A percentile compares a stretch with the other conserved stretches of the same genome.
These are phyloP conservation scores for Adrianichthys oophorus DNA, from an alignment of 2,797 vertebrate species.

Conservation along the genomic window DNA sequence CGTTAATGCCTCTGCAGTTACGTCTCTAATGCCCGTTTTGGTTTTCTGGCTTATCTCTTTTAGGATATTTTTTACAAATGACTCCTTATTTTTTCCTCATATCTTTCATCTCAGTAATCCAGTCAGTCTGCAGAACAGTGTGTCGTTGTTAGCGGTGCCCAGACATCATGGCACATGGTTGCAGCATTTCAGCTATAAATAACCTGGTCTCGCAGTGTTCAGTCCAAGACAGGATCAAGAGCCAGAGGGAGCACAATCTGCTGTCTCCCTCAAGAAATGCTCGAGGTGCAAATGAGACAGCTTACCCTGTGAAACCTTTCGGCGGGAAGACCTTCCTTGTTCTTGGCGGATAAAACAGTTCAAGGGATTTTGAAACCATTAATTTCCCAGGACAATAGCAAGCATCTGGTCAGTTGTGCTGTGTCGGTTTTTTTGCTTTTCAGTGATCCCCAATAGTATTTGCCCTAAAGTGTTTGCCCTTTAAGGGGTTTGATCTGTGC, in stretches of 20 bases:
- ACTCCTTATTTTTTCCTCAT: neutral
- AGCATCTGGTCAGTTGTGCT: conserved; percentile 3
- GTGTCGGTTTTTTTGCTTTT: neutral
- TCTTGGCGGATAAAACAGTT: conserved; percentile 11
- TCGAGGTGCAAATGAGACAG: conserved; percentile 49
- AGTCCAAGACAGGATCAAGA: conserved; percentile 58
- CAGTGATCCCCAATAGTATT: neutral
- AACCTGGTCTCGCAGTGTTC: conserved; percentile 58
- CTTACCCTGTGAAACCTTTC: conserved; percentile 31
- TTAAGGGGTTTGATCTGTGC: too few species aligned
- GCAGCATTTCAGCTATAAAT: conserved; percentile 69
- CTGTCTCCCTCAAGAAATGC: conserved; percentile 67
- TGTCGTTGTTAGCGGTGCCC: conserved; percentile 54
- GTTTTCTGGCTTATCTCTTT: conserved; percentile 23
- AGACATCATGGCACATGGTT: conserved; percentile 65
- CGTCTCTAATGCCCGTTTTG: conserved; percentile 12
- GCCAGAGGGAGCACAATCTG: conserved; percentile 74
- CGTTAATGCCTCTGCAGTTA: conserved; percentile 34
- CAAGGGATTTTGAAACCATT: conserved; percentile 39
- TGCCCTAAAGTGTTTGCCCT: neutral
- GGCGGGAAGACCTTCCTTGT: conserved; percentile 31
- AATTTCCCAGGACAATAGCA: conserved; percentile 19
- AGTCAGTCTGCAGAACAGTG: conserved; percentile 51
- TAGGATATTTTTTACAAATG: neutral
- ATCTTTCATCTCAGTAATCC: conserved; percentile 39